Evolutionary conservation across 2,113 vertebrate genomes (phyloP).

Genomic region (Polypterus bichir): DNA sequence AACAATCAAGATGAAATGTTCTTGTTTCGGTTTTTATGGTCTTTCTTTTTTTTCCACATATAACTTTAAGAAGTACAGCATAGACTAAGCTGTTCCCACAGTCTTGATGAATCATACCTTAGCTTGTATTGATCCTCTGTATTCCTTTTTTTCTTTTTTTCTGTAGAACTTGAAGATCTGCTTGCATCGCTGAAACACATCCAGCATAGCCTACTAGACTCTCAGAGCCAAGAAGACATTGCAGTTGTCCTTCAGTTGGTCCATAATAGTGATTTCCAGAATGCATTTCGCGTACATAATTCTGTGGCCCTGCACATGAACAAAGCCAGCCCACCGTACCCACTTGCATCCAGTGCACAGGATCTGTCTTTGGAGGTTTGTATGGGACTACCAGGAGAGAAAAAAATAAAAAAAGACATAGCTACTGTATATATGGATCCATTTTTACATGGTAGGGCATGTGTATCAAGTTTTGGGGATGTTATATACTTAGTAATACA

Average conservation of each 20-base stretch:
- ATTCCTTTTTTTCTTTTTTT: background rate
- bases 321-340: conserved; percentile 69
- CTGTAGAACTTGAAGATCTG: conserved; percentile 73
- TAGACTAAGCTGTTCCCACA: too few species aligned
- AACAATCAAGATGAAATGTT: too few species aligned
- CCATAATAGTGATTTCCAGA: conserved; percentile 73
- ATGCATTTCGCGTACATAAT: conserved; percentile 74
- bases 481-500: too few species aligned
- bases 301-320: conserved; percentile 70
- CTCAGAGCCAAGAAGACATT: conserved; percentile 84
- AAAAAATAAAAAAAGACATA: too few species aligned
- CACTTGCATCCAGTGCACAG: conserved; percentile 69
- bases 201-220: conserved; percentile 63
- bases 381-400: conserved; percentile 27
- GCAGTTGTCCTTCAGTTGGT: conserved; percentile 71
- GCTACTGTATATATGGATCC: too few species aligned
- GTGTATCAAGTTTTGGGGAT: too few species aligned
- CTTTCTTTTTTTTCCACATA: too few species aligned
- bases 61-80: too few species aligned
- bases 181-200: conserved; percentile 71
- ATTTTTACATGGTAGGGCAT: too few species aligned
- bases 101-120: background rate
- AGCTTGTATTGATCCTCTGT: background rate
- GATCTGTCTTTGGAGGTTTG: conserved; percentile 81
- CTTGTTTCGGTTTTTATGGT: too few species aligned